phyloP scores from a whole-genome alignment of 2,113 vertebrate species.

The Malurus melanocephalus region DNA sequence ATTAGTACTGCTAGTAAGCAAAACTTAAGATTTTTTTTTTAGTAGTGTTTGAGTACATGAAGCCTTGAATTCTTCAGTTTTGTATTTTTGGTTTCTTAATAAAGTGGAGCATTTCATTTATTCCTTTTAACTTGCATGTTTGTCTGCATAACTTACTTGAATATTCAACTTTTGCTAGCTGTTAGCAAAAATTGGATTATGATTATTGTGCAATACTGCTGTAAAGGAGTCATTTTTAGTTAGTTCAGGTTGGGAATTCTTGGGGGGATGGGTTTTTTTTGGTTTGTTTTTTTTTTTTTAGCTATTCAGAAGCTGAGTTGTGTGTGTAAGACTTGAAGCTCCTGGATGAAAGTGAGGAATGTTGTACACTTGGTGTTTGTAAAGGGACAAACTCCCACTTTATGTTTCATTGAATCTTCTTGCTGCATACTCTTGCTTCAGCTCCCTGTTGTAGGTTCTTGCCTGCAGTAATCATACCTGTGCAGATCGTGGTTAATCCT shows the following conservation, averaged over 20 bases:
- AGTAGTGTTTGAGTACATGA: conserved; percentile 57
- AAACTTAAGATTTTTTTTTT: conserved; percentile 17
- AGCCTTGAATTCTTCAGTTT: conserved; percentile 58
- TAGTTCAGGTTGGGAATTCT: neutral
- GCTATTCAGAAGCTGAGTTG: neutral
- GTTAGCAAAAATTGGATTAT: neutral
- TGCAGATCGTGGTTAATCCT: neutral
- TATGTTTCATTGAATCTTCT: neutral
- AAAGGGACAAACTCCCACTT: neutral
- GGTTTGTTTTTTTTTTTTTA: neutral
- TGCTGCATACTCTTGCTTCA: neutral
- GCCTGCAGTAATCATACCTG: neutral
- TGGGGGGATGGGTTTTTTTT: neutral
- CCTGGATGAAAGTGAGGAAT: neutral
- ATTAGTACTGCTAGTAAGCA: conserved; percentile 47
- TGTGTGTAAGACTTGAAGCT: neutral
- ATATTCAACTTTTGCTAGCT: neutral
- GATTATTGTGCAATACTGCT: neutral
- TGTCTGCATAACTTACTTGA: neutral
- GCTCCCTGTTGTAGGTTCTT: neutral
- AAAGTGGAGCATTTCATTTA: conserved; percentile 70
- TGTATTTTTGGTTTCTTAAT: conserved; percentile 70
- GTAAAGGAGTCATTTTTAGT: rapidly evolving
- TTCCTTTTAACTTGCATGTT: conserved; percentile 57
- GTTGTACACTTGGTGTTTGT: neutral